Base-by-base conservation (phyloP, 2,888 invertebrate genomes). In the Nomada flava region DNA sequence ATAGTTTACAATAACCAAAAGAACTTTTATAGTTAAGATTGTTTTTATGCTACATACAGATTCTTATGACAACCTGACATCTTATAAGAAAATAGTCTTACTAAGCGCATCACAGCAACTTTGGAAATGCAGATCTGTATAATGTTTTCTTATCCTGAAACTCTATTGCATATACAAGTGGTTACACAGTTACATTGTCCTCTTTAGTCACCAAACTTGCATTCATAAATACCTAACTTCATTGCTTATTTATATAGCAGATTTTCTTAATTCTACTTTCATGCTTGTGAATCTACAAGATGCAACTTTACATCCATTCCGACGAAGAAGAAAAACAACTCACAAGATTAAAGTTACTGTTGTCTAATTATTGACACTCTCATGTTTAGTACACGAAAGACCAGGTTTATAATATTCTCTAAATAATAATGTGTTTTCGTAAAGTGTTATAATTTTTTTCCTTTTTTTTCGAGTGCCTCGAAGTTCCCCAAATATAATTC, bases 31-130 rank as follows among this genome's bases (percentile, higher is more conserved):
- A 81, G 83, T 87, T 88, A 88, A 70, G 83, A 84, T 87, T 85
- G 65, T 77, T 84, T 36, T 78, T 80, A 88, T 76, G 71, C 76
- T 89, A 85, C 78, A 81, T 70, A 84, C 80, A 86, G 83, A 86
- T 85, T 87, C 86, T 84, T 74, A 82, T 63, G 76, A 88, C 75
- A 89, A 87, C 79, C 80, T 84, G 86, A 88, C 69, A 79, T 87
- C 71, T 83, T 84, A 85, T 89, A 89, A 85, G 89, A 90, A 91
- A 91, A 91, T 91, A 91, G 83, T 90, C 88, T 90, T 87, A 88
- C 85, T 88, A 89, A 90, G 84, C 86, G 86, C 90, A 92, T 92
- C 91, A 91, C 90, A 92, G 90, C 84, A 87, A 89, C 88, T 90
- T 90, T 89, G 69, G 86, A 92, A 92, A 91, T 92, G 91, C 90